phyloP scores from a whole-genome alignment of 2,113 vertebrate species.

The Anarhynchus alexandrinus region DNA sequence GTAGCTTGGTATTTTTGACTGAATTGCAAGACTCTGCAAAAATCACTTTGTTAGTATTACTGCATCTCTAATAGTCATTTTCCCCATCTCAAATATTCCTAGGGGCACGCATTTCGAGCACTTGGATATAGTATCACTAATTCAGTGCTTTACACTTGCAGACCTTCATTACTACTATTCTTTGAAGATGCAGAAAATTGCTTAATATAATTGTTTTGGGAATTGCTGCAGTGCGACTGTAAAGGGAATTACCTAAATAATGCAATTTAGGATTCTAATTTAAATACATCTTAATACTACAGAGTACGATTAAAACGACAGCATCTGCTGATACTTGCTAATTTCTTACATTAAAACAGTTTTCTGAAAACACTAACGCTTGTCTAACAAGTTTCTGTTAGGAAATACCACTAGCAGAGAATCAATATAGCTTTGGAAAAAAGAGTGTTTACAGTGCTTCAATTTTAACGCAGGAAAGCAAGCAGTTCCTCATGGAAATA shows the following conservation, averaged over 20 bases:
- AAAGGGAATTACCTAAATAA: conserved; percentile 26
- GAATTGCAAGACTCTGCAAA: not conserved
- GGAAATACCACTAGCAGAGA: not conserved
- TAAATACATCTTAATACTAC: not conserved
- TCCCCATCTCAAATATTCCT: not conserved
- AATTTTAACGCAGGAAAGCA: not conserved
- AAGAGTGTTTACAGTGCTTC: not conserved
- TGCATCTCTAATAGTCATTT: not conserved
- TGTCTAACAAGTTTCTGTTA: not conserved
- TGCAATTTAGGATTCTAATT: conserved; percentile 16
- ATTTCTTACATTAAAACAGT: not conserved
- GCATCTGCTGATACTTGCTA: not conserved
- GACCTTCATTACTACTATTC: not conserved
- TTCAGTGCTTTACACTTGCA: not conserved
- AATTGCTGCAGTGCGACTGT: not conserved
- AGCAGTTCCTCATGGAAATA: not conserved
- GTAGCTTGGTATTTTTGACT: not conserved
- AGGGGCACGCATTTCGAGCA: not conserved
- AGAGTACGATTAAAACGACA: not conserved
- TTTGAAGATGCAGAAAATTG: not conserved
- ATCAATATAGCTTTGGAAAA: not conserved
- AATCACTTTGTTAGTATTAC: not conserved
- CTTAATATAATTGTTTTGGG: not conserved
- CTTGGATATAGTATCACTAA: not conserved
- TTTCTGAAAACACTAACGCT: not conserved